Evolutionary conservation across 2,888 invertebrate genomes (phyloP).

Genomic region (Orchesella flavescens): DNA sequence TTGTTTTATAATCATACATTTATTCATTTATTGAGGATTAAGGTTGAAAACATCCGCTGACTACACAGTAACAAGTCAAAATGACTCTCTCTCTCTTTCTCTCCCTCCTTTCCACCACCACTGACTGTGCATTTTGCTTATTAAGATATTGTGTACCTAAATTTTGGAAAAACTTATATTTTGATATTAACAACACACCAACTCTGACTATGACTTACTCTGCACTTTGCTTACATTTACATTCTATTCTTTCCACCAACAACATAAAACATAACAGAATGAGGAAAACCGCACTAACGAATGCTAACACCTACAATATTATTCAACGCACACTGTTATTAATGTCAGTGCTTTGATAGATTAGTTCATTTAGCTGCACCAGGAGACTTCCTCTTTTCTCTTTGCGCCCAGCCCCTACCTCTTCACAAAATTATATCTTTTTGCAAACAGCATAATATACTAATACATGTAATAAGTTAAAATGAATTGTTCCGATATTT

Average conservation of each 20-base stretch:
- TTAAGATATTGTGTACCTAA: background rate
- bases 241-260: background rate
- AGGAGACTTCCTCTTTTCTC: conserved; percentile 52
- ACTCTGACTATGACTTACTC: too few relatives aligned
- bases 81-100: background rate
- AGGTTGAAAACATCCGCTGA: conserved; percentile 33
- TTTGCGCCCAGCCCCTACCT: background rate
- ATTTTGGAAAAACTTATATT: conserved; percentile 3
- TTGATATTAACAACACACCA: conserved; percentile 21
- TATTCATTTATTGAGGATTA: conserved; percentile 52
- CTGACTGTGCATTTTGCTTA: background rate
- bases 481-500: conserved; percentile 47
- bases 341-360: conserved; percentile 71
- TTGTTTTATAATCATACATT: conserved; percentile 42
- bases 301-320: conserved; percentile 51
- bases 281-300: conserved; percentile 50
- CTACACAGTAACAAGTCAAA: background rate
- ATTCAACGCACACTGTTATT: conserved; percentile 64
- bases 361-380: conserved; percentile 65
- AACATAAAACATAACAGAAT: background rate
- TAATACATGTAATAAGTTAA: conserved; percentile 38
- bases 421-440: conserved; percentile 6
- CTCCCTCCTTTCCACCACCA: background rate
- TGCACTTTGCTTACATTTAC: background rate
- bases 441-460: conserved; percentile 25